Percentiles rank a stretch among this genome's conserved stretches.
phyloP scores from a whole-genome alignment of 1,140 invertebrate genomes.

The Lepeophtheirus salmonis region DNA sequence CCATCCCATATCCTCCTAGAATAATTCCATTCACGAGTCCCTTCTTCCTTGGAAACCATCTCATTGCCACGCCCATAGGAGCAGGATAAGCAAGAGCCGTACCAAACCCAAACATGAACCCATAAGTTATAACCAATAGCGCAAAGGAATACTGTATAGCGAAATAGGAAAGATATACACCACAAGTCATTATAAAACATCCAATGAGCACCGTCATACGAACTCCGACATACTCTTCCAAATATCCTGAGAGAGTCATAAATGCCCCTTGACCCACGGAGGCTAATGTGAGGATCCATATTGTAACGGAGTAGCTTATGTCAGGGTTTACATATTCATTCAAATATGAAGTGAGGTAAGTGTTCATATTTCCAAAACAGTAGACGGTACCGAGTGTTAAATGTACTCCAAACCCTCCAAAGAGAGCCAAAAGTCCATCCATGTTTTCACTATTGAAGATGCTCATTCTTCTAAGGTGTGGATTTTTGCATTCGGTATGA shows the following conservation, averaged over 20 bases:
- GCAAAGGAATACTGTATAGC: conserved; percentile 26
- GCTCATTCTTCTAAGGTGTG: too few relatives aligned
- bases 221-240: conserved; percentile 8
- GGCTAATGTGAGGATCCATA: conserved; percentile 9
- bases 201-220: conserved; percentile 1
- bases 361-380: conserved; percentile 29
- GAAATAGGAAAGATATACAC: conserved; percentile 28
- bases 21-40: conserved; percentile 30
- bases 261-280: conserved; percentile 9
- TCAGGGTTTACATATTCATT: conserved; percentile 22
- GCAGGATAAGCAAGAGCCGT: conserved; percentile 29
- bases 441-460: neutral
- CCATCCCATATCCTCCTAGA: conserved; percentile 30
- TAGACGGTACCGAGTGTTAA: conserved; percentile 25
- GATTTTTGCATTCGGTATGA: too few relatives aligned
- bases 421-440: conserved; percentile 18
- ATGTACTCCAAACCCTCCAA: conserved; percentile 25
- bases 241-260: conserved; percentile 11
- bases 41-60: conserved; percentile 30
- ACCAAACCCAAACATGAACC: conserved; percentile 28
- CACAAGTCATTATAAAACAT: conserved; percentile 23
- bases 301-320: conserved; percentile 7
- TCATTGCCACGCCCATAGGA: conserved; percentile 29
- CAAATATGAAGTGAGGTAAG: conserved; percentile 32
- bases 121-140: conserved; percentile 27